Conservation (phyloP, 2,797 vertebrate species). For the Hypotaenidia okinawae region DNA sequence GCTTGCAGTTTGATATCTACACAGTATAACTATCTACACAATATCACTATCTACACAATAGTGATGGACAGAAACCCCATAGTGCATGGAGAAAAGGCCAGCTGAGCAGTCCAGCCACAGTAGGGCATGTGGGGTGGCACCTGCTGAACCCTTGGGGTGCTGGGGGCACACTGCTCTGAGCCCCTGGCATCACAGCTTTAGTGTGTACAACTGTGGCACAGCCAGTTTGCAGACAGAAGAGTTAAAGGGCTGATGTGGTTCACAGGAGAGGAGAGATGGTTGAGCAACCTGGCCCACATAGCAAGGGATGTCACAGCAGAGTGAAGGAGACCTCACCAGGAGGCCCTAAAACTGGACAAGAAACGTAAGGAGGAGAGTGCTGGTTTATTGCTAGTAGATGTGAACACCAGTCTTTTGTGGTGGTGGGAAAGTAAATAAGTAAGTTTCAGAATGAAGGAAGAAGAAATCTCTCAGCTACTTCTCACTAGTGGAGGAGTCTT, state of each 20-base stretch:
- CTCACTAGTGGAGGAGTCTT: conserved; percentile 18
- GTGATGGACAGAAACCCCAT: background rate
- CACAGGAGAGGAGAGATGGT: background rate
- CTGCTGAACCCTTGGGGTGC: rapidly evolving
- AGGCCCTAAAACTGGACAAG: background rate
- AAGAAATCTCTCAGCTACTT: background rate
- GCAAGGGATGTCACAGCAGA: background rate
- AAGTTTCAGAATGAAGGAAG: background rate
- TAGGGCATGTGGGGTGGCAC: background rate
- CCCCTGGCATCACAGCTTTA: background rate
- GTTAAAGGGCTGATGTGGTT: background rate
- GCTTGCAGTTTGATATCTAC: background rate
- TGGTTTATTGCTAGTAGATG: background rate
- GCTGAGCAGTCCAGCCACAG: background rate
- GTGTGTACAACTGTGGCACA: rapidly evolving
- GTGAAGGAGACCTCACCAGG: background rate
- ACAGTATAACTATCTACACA: background rate
- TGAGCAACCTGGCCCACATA: rapidly evolving
- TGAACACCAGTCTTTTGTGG: background rate
- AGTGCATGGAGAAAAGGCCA: background rate
- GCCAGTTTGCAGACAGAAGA: background rate
- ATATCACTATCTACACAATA: background rate
- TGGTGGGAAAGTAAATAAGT: background rate
- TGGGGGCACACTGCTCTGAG: background rate
- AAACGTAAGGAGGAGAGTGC: background rate